Conservation (phyloP, 2,888 invertebrate species). For the Conchocele bisecta region DNA sequence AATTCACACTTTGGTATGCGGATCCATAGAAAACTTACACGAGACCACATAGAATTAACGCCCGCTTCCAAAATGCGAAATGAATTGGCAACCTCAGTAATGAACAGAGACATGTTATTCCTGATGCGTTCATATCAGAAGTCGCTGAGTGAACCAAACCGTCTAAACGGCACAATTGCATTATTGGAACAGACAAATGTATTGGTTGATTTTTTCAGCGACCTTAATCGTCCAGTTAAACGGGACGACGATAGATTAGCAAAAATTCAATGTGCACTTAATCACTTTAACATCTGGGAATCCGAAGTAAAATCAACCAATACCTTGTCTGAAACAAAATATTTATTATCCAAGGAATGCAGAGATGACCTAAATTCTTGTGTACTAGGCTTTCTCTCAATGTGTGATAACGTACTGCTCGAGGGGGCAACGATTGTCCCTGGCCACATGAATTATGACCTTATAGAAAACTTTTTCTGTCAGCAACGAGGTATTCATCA, state of each 20-base stretch:
- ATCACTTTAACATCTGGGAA: background rate
- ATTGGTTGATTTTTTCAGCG: background rate
- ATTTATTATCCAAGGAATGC: constrained; percentile 27
- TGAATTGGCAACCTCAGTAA: constrained; percentile 27
- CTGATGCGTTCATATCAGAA: constrained; percentile 34
- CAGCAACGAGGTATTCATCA: constrained; percentile 53
- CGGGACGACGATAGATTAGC: background rate
- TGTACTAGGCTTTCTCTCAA: constrained; percentile 37
- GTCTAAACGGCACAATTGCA: background rate
- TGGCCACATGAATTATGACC: constrained; percentile 44
- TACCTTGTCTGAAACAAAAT: no score
- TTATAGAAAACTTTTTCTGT: constrained; percentile 42
- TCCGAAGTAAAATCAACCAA: no score
- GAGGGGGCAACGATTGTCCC: constrained; percentile 44
- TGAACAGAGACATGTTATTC: constrained; percentile 39
- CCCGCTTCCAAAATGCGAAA: constrained; percentile 41
- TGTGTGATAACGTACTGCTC: constrained; percentile 19
- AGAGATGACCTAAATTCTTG: constrained; percentile 52
- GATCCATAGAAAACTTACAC: constrained; percentile 26
- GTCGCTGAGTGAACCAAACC: constrained; percentile 7
- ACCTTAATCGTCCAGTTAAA: background rate
- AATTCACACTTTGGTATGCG: constrained; percentile 34
- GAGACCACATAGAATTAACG: constrained; percentile 33
- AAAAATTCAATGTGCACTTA: background rate
- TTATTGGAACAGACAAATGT: background rate